Conservation (phyloP, 2,888 invertebrate genomes). For the Hymenopus coronatus region DNA sequence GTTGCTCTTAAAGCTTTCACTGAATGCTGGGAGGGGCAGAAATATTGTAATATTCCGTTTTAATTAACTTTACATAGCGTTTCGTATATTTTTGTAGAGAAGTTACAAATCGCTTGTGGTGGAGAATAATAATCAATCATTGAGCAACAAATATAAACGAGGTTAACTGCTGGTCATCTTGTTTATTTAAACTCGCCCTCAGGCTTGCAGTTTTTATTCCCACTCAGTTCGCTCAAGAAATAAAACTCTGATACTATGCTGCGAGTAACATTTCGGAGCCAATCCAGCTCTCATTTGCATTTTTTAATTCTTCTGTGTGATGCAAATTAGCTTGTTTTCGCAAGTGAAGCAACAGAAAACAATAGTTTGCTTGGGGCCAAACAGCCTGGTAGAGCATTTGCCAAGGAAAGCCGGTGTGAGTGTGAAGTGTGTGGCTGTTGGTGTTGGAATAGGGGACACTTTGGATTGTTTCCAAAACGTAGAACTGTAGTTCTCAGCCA, state of each 20-base stretch:
- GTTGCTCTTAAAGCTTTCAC: too few species aligned
- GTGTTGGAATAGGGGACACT: too few species aligned
- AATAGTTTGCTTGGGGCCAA: too few species aligned
- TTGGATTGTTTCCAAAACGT: too few species aligned
- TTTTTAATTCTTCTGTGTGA: too few species aligned
- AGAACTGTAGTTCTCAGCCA: too few species aligned
- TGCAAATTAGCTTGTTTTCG: too few species aligned
- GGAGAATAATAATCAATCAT: neutral
- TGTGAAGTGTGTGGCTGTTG: too few species aligned
- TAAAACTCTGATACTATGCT: neutral
- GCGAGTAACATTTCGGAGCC: neutral
- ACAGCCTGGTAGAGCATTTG: too few species aligned
- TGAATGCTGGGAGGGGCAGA: neutral
- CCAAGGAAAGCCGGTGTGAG: too few species aligned
- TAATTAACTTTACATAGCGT: neutral
- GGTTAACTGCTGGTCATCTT: neutral
- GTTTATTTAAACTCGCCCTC: neutral
- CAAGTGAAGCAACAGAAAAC: too few species aligned
- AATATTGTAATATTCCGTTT: neutral
- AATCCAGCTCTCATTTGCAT: too few species aligned
- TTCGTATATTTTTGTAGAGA: neutral
- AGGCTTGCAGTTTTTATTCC: neutral
- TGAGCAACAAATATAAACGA: neutral
- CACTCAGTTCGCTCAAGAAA: neutral
- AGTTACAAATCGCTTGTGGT: neutral